Base-by-base conservation (phyloP, 2,797 vertebrate genomes). In the Loris lydekkerianus region DNA sequence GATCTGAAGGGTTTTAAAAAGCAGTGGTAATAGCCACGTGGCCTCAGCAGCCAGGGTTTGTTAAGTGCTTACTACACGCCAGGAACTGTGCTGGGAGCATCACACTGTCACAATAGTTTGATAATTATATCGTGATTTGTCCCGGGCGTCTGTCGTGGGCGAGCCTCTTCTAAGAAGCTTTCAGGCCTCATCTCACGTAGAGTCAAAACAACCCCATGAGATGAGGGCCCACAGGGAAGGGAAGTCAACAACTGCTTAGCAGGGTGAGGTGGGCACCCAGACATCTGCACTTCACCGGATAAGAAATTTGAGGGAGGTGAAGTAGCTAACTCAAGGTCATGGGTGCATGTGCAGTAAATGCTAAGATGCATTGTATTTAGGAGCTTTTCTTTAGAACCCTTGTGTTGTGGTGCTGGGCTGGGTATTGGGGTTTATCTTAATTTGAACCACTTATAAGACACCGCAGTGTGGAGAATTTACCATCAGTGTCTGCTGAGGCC, bases 311-410 rank as follows among this genome's bases (percentile, higher is more conserved):
- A 43, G 40, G 37, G 18, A 40, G 56, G 40, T 5, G 1, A 60
- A 25, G 63, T 5, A 3, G 14, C 40, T n/a, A 43, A 8, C 21
- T 53, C 61, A 13, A 27, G 95, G 76, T 85, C 78, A 13, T 0
- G 20, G 58, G 70, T 10, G 2, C 27, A 1, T 0, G 0, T 0
- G 1, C 46, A 21, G 65, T 14, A 23, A 70, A 67, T 2, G 7
- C 1, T 1, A 10, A n/a, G 5, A 1, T 34, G 1, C 5, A 0
- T 5, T 14, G 13, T 58, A 4, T 17, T 7, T 2, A 9, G 60
- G 18, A 31, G 61, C 0, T 0, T 40, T 73, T 49, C 29, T 86
- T 65, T 37, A 49, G 53, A 84, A 5, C 13, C 20, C 2, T 60
- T 58, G n/a, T 40, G 58, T 9, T 10, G 37, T n/a, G 76, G 31